Evolutionary conservation across 2,888 invertebrate genomes (phyloP), one percentile per base, ranked within the genome.

Genomic region (Heliconius hortense): DNA sequence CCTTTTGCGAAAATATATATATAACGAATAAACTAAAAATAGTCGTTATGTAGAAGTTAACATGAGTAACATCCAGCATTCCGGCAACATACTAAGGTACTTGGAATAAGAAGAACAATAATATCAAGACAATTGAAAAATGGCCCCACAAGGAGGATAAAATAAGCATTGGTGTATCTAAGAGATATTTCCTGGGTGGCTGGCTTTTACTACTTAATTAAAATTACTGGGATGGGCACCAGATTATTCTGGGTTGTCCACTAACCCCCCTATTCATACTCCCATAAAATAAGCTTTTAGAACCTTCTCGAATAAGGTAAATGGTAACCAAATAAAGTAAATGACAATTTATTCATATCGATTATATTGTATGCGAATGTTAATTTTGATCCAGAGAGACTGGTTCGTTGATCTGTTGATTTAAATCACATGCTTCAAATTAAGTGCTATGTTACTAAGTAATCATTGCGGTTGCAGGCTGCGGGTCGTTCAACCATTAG

Each of bases 401-500:
- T 82, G 81, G 83, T 86, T 85, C 84, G 82, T 82, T 82, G 84
- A 83, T 84, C 84, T 73, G 82, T 81, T 86, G 85, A 87, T 85
- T 89, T 85, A 87, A 82, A 83, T 82, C 85, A 87, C 82, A 83
- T 82, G 82, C 81, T 85, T 86, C 82, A 83, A 84, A 86, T 85
- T 83, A 84, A 83, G 85, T 82, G 82, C 53, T 43, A 64, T 69
- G 78, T 74, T 74, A 71, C 69, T 75, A 82, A 82, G 83, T 86
- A 83, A 85, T 84, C 84, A 86, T 85, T 81, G 85, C 80, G 81
- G 81, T 84, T 84, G 84, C 84, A 84, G 86, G 83, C 81, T 82
- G 80, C 82, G 87, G 91, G 89, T 90, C 90, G 82, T 92, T 92
- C 87, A 92, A 90, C 92, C 81, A 85, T 72, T 79, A 81, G 60